Percentiles rank a stretch among this genome's conserved stretches.
Evolutionary conservation across 2,888 invertebrate genomes (phyloP).

Genomic region (Galeruca laticollis): DNA sequence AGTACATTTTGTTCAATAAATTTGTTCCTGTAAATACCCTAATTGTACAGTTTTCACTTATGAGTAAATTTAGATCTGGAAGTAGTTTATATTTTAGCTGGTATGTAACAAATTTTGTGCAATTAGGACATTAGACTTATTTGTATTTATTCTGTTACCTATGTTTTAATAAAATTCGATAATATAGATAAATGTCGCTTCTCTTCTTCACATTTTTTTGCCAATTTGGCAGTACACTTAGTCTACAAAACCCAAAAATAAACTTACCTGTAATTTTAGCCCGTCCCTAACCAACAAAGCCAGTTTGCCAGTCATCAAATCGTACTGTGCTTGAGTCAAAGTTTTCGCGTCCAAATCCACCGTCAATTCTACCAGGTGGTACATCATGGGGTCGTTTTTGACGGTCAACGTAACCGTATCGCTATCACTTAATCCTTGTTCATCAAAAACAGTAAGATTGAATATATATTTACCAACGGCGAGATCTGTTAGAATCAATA

Average conservation of each 20-base stretch:
- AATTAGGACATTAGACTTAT: too few relatives aligned
- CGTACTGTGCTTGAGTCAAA: conserved; percentile 78
- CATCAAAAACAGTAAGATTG: conserved; percentile 89
- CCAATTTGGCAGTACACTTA: too few relatives aligned
- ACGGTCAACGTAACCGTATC: conserved; percentile 89
- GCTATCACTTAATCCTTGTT: conserved; percentile 85
- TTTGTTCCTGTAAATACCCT: too few relatives aligned
- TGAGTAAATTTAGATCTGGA: too few relatives aligned
- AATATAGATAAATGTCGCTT: too few relatives aligned
- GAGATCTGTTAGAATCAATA: conserved; percentile 85
- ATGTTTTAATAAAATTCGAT: too few relatives aligned
- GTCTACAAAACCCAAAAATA: not conserved
- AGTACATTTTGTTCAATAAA: too few relatives aligned
- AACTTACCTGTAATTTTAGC: conserved; percentile 69
- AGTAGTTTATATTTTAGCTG: too few relatives aligned
- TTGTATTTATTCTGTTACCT: too few relatives aligned
- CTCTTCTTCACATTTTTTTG: too few relatives aligned
- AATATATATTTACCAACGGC: conserved; percentile 91
- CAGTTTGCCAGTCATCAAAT: conserved; percentile 83
- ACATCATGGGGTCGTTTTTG: conserved; percentile 79
- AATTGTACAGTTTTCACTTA: too few relatives aligned
- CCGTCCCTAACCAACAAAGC: conserved; percentile 83
- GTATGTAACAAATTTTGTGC: too few relatives aligned
- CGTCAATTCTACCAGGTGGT: conserved; percentile 84
- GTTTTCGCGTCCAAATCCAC: conserved; percentile 80